Conservation (phyloP, 2,888 invertebrate genomes). For the Pemphredon lugubris region DNA sequence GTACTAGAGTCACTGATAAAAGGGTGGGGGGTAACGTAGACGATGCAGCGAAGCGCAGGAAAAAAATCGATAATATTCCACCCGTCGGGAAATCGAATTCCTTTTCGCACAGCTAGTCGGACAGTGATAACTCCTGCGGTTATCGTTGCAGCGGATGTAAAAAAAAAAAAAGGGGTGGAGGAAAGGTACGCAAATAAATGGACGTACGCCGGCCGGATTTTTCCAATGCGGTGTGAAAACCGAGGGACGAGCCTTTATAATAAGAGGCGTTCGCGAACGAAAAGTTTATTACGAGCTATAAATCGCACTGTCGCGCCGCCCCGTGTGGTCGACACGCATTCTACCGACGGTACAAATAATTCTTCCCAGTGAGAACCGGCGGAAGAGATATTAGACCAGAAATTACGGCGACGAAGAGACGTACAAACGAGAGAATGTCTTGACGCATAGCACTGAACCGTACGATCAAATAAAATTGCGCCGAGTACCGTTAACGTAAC, state of each 20-base stretch:
- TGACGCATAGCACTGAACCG: background rate
- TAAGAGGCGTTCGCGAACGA: constrained; percentile 34
- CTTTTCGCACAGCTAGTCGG: constrained; percentile 12
- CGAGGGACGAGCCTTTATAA: constrained; percentile 31
- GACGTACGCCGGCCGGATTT: background rate
- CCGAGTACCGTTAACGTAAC: background rate
- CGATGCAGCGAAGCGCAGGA: background rate
- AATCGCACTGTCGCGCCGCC: constrained; percentile 33
- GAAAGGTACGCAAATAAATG: constrained; percentile 4
- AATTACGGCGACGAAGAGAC: constrained; percentile 9
- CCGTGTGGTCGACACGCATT: constrained; percentile 23
- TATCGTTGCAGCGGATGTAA: constrained; percentile 11
- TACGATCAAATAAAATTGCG: background rate
- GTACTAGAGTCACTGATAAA: background rate
- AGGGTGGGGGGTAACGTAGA: background rate
- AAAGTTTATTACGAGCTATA: constrained; percentile 54
- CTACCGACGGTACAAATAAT: constrained; percentile 34
- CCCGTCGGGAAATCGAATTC: constrained; percentile 22
- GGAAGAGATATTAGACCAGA: constrained; percentile 28
- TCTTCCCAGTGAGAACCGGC: constrained; percentile 15
- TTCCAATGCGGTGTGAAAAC: constrained; percentile 31
- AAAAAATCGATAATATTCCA: constrained; percentile 31
- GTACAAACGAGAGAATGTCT: constrained; percentile 24
- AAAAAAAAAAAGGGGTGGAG: constrained; percentile 8
- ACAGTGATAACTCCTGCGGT: constrained; percentile 39